Base-by-base conservation (phyloP, 2,797 vertebrate genomes). In the Pantherophis alleghaniensis region DNA sequence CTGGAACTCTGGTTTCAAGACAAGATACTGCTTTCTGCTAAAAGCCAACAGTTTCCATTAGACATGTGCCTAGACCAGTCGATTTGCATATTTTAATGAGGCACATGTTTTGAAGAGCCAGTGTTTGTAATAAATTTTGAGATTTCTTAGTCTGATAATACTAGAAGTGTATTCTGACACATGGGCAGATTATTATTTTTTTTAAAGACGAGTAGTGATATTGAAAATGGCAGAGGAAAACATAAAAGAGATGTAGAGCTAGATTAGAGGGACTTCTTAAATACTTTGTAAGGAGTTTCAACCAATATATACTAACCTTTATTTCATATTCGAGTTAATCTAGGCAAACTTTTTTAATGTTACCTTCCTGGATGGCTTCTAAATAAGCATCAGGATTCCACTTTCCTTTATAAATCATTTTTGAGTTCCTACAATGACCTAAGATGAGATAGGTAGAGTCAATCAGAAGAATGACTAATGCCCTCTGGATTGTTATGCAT, bases 41-140 rank as follows among this genome's bases (percentile, higher is more conserved):
- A 93, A 87, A 95, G 92, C 0, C 0, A 63, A 87, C 13, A 28
- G 89, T 95, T 60, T 91, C 91, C 57, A 91, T 86, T 92, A 96
- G 95, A 92, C 88, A 90, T 86, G 93, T 93, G 92, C 51, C 10
- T 90, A 86, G 94, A 12, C 91, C 93, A 94, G 74, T 93, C 56
- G 91, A 94, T 97, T 95, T 96, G 88, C 91, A 94, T 95, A 95
- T 96, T 96, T 96, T 96, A 97, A 95, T 92, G 92, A 95, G 93
- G 32, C 90, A 9, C 74, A 59, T 92, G 88, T 93, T 95, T 7
- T 0, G 93, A 94, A 95, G 90, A 94, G 88, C 94, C 92, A 94
- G 88, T 28, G 90, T 92, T 47, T 94, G 86, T 92, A 96, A 95
- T 79, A 53, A 0, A 3, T 93, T 83, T 28, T 91, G 59, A 94